A percentile compares a stretch with the other conserved stretches of the same genome.
Evolutionary conservation across 2,113 vertebrate genomes (phyloP).

Genomic region (Meleagris gallopavo): DNA sequence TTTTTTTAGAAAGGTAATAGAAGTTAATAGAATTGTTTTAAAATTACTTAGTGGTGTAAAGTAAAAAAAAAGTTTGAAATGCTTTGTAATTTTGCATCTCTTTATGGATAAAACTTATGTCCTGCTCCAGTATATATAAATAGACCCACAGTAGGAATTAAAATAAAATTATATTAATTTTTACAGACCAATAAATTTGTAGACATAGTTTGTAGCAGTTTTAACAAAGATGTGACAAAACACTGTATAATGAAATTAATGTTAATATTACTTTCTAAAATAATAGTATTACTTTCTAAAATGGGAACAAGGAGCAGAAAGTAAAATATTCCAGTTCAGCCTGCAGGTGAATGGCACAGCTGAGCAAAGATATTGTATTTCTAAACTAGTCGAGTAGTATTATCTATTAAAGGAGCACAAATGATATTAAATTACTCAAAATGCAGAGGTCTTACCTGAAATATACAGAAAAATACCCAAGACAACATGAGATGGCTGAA

Average conservation of each 20-base stretch:
- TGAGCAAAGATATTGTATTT: not conserved
- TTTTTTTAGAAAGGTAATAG: slow-evolving; percentile 25
- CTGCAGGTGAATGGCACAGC: not conserved
- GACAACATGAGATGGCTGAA: not conserved
- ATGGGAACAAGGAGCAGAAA: not conserved
- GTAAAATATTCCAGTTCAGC: not conserved
- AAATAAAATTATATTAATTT: not conserved
- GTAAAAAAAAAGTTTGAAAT: not conserved
- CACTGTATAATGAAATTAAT: not conserved
- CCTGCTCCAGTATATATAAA: not conserved
- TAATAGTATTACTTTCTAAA: not conserved
- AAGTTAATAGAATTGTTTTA: slow-evolving; percentile 12
- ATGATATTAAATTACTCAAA: not conserved
- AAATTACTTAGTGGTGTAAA: not conserved
- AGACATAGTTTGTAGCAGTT: not conserved
- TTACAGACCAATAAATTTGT: not conserved
- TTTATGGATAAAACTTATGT: not conserved
- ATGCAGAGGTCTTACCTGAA: not conserved
- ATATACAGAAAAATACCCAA: not conserved
- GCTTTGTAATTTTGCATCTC: not conserved
- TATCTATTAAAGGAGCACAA: not conserved
- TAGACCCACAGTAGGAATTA: not conserved
- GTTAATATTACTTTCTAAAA: not conserved
- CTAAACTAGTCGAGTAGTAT: not conserved
- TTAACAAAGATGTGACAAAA: not conserved